Evolutionary conservation across 2,113 vertebrate species (phyloP), one percentile per base, ranked within the genome.

Genomic region (Dasyurus viverrinus): DNA sequence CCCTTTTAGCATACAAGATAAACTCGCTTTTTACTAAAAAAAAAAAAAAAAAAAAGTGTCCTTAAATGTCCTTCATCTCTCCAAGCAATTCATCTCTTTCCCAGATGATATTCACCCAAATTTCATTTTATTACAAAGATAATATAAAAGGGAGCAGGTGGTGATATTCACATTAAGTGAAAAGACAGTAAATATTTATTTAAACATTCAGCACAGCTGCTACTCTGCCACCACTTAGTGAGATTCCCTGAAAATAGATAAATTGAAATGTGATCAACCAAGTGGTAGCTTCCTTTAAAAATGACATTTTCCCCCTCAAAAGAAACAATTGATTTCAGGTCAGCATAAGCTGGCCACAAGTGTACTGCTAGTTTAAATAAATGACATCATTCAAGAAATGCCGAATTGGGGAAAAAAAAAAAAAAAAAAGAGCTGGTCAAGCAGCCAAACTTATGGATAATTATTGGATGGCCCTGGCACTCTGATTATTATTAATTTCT

Each of bases 101-200:
- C 92, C 36, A 93, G 24, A 93, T 94, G 42, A 93, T 22, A 12
- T 53, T 47, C n/a, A 54, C 93, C 55, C 50, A 26, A 48, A 95
- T 90, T 1, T 94, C 36, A 93, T 46, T 95, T 94, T 19, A 90
- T 53, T 47, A 54, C 0, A 19, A 94, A 89, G 46, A 91, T 55
- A 92, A 96, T 53, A 95, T 27, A 91, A 19, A 95, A 94, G 90
- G 92, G 48, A 97, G 30, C 46, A 97, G 91, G 91, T 3, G 52
- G 46, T 47, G 50, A 91, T 92, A 96, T 89, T 95, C 92, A 0
- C 46, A 53, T 92, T 36, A 89, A 54, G 46, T 50, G 89, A 25
- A 96, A 95, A 94, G 27, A 55, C 19, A 95, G 54, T 92, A 94
- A 96, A 95, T 96, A 97, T 96, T 96, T 96, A 93, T 91, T 94